Percentiles rank a stretch among this genome's conserved stretches.
These are phyloP conservation scores for Yponomeuta cagnagella DNA, from an alignment of 2,888 invertebrate genomes.

Conservation along the genomic window DNA sequence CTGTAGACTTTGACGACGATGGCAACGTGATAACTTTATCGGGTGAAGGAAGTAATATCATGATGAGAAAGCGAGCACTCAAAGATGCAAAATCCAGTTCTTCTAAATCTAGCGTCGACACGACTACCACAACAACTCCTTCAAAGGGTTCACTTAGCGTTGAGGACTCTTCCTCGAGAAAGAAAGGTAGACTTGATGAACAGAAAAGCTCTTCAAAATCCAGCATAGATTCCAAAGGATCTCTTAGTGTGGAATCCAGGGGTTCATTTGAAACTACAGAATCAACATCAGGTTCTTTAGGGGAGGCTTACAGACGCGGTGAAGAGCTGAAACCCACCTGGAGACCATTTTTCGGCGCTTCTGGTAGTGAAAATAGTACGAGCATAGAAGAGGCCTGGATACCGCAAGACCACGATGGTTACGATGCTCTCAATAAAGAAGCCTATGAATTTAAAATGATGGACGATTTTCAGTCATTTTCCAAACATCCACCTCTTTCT, in stretches of 20 bases:
- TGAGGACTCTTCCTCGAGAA: slow-evolving; percentile 66
- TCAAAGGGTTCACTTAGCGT: slow-evolving; percentile 71
- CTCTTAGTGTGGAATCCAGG: slow-evolving; percentile 80
- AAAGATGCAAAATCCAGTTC: slow-evolving; percentile 72
- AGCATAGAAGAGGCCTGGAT: slow-evolving; percentile 90
- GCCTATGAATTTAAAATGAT: slow-evolving; percentile 59
- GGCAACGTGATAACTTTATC: slow-evolving; percentile 68
- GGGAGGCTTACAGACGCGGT: slow-evolving; percentile 80
- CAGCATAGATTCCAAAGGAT: slow-evolving; percentile 78
- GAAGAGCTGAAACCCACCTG: slow-evolving; percentile 87
- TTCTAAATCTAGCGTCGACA: slow-evolving; percentile 77
- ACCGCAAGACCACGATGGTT: slow-evolving; percentile 83
- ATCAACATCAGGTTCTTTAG: slow-evolving; percentile 84
- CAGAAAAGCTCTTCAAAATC: slow-evolving; percentile 78
- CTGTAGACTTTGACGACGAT: slow-evolving; percentile 70
- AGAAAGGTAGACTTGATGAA: slow-evolving; percentile 62
- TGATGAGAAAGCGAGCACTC: slow-evolving; percentile 54
- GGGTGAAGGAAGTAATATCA: slow-evolving; percentile 51
- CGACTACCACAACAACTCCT: slow-evolving; percentile 59
- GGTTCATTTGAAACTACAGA: slow-evolving; percentile 84
- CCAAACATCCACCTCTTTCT: slow-evolving; percentile 60
- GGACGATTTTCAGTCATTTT: slow-evolving; percentile 70
- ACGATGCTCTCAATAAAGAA: slow-evolving; percentile 72
- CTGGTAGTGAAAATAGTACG: slow-evolving; percentile 86
- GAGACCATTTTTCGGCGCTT: slow-evolving; percentile 88